Conservation (phyloP, 2,797 vertebrate species). For the Pangasius krempfi region DNA sequence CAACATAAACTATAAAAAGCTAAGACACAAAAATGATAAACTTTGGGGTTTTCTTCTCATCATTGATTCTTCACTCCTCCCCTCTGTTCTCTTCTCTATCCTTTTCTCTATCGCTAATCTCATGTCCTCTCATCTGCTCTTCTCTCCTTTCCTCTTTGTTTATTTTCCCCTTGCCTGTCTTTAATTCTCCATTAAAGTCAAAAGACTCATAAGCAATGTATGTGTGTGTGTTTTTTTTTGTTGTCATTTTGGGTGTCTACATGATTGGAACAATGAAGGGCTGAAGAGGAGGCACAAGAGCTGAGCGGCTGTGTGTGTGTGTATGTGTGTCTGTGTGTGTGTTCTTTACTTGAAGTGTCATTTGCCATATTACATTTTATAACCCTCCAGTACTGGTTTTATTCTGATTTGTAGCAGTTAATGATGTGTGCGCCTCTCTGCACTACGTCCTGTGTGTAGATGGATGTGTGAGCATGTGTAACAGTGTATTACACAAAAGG, state of each 20-base stretch:
- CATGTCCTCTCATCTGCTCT: neutral
- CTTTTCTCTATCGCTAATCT: neutral
- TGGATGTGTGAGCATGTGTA: neutral
- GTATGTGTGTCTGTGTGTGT: neutral
- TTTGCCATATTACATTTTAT: neutral
- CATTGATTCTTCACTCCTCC: neutral
- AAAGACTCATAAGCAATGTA: neutral
- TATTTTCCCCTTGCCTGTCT: neutral
- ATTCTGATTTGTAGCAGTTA: neutral
- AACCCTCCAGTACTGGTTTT: neutral
- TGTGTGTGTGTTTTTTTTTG: neutral
- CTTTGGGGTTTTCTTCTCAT: neutral
- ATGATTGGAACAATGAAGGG: neutral
- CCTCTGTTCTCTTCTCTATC: neutral
- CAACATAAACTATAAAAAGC: neutral
- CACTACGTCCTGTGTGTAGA: neutral
- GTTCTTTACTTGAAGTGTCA: neutral
- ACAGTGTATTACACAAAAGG: neutral
- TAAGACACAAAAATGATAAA: neutral
- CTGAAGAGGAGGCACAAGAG: neutral
- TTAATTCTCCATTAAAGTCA: neutral
- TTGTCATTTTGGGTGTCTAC: neutral
- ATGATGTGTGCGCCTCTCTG: neutral
- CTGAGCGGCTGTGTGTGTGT: conserved; percentile 3
- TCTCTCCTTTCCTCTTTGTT: neutral